Evolutionary conservation across 2,113 vertebrate genomes (phyloP), one percentile per base, ranked within the genome.

Genomic region (Callopanchax toddi): DNA sequence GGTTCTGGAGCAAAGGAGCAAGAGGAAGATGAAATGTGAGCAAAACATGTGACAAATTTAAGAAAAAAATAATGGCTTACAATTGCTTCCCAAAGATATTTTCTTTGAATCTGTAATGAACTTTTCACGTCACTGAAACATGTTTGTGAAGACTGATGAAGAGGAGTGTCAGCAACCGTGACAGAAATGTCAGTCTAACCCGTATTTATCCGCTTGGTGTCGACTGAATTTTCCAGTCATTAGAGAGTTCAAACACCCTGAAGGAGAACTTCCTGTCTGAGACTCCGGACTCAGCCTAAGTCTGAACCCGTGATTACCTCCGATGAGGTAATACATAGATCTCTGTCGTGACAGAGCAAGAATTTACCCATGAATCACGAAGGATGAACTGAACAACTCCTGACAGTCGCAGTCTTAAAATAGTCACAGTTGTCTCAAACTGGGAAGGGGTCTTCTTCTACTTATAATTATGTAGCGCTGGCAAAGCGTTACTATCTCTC

Each of bases 291-390:
- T 60, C 43, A 45, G 11, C 40, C 8, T 29, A n/a, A n/a, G n/a
- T n/a, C n/a, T n/a, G n/a, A n/a, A n/a, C n/a, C n/a, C n/a, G n/a
- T n/a, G n/a, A n/a, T n/a, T n/a, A 26, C 4, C 20, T 76, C 13
- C 26, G 43, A 42, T 67, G 20, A 74, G 55, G 55, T 77, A 75
- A 77, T 49, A 20, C 43, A 74, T 25, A 46, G 32, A 46, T 16
- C 9, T 50, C 60, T 60, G 55, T 46, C 69, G 3, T 65, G 71
- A 65, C 55, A 8, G 44, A 57, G 34, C 9, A 11, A 18, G 6
- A 43, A 6, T 16, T 15, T 49, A 40, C 5, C 46, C 64, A 81
- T 76, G 48, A 68, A 74, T 82, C 79, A 77, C 49, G 50, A 49
- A 43, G 34, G 61, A 46, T 13, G 7, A 64, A 58, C 55, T 32